Base-by-base conservation (phyloP, 2,797 vertebrate genomes). In the Salmo trutta region DNA sequence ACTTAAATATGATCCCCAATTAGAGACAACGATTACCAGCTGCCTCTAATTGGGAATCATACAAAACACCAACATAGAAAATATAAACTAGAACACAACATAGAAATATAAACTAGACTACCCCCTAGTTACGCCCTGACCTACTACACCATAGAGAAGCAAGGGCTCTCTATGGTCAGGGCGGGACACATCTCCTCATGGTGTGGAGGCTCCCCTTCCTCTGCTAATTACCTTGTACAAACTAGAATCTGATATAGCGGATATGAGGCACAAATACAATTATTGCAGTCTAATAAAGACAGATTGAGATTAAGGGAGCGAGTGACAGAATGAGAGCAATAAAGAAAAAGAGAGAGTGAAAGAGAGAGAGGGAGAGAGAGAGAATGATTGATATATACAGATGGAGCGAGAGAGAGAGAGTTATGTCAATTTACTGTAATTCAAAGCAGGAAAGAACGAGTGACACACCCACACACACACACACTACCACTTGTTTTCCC, bases 151-250 rank as follows among this genome's bases (percentile, higher is more conserved):
- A 24, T 24, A 24, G 24, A 24, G 24, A 24, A 24, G 1, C 24
- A 24, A 24, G 24, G 24, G 24, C 24, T 24, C 24, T 24, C 24
- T 24, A 24, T 24, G 24, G 24, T 24, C 24, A 24, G 24, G 24
- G 24, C 24, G 24, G 24, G 24, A 24, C 24, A 24, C 24, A 93
- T 77, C 76, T 93, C 90, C 91, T 93, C 90, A 91, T 90, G 86
- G 89, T 90, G 90, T 92, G 91, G 92, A 92, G 91, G 91, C 91
- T 93, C 92, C 92, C 91, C 90, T 93, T 94, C 93, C 92, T 93
- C 87, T 90, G 92, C 91, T 94, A 94, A 94, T 95, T 94, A 93
- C 92, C 93, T 91, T 93, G 92, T 93, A 92, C 93, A 95, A 94
- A 94, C 93, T 93, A 87, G 78, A 93, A 93, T 93, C 91, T 92